phyloP scores from a whole-genome alignment of 1,140 invertebrate genomes.

The Scaptodrosophila lebanonensis region DNA sequence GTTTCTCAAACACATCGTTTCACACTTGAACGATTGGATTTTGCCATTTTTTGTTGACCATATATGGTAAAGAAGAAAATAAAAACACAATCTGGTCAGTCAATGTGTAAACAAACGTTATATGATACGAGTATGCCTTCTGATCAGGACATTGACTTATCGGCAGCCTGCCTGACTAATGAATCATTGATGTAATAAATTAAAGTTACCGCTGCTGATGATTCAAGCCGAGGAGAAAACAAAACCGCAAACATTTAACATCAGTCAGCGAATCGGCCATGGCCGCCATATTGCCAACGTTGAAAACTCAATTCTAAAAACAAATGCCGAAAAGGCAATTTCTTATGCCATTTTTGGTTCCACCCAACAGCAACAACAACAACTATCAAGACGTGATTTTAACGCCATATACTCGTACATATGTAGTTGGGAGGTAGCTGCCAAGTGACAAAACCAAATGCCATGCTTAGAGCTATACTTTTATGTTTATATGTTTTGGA shows the following conservation, averaged over 20 bases:
- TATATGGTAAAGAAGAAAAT: slow-evolving; percentile 39
- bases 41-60: too few species aligned
- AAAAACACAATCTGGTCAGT: too few species aligned
- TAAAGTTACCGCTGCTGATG: too few species aligned
- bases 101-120: too few species aligned
- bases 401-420: slow-evolving; percentile 13
- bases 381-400: slow-evolving; percentile 62
- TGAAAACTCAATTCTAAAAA: slow-evolving; percentile 5
- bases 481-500: background rate
- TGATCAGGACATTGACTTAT: too few species aligned
- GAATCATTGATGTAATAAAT: too few species aligned
- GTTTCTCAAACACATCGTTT: too few species aligned
- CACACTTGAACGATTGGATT: slow-evolving; percentile 27
- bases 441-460: too few species aligned
- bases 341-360: slow-evolving; percentile 59
- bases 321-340: slow-evolving; percentile 5
- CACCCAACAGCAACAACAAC: slow-evolving; percentile 12
- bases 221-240: slow-evolving; percentile 18
- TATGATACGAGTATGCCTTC: too few species aligned
- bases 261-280: slow-evolving; percentile 20
- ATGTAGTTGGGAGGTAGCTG: slow-evolving; percentile 7
- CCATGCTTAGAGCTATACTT: too few species aligned
- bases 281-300: slow-evolving; percentile 54
- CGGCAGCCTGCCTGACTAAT: too few species aligned
- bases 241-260: slow-evolving; percentile 11